Percentiles rank a stretch among this genome's conserved stretches.
Evolutionary conservation across 2,888 invertebrate species (phyloP).

Genomic region (Agriotes lineatus): DNA sequence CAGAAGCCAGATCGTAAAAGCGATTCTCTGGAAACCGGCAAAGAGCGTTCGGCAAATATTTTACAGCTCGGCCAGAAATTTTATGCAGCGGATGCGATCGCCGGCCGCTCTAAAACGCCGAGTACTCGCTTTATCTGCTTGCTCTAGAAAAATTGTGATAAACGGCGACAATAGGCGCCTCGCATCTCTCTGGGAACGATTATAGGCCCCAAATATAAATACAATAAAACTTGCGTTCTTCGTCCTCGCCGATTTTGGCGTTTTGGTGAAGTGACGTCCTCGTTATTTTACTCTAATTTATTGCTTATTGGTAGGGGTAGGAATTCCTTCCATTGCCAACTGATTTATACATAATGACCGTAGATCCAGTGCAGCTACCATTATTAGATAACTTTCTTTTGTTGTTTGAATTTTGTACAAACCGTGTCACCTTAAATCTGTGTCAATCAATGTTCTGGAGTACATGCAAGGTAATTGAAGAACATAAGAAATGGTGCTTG

Average conservation of each 20-base stretch:
- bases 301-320: background rate
- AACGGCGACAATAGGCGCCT: conserved; percentile 23
- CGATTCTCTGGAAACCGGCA: too few relatives aligned
- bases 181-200: conserved; percentile 10
- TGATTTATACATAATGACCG: too few relatives aligned
- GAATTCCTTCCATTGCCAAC: background rate
- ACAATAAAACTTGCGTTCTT: conserved; percentile 1
- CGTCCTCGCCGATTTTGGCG: conserved; percentile 6
- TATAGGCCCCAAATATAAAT: conserved; percentile 9
- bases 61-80: background rate
- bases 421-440: too few relatives aligned
- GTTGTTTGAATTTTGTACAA: too few relatives aligned
- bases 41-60: too few relatives aligned
- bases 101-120: conserved; percentile 5
- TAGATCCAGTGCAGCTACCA: too few relatives aligned
- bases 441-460: too few relatives aligned
- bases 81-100: conserved; percentile 3
- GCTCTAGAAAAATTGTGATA: conserved; percentile 29
- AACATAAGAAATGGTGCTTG: too few relatives aligned
- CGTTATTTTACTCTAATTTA: conserved; percentile 23
- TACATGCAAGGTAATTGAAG: too few relatives aligned
- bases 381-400: too few relatives aligned
- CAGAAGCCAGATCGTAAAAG: too few relatives aligned
- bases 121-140: conserved; percentile 23
- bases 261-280: conserved; percentile 19